These are phyloP conservation scores for Drosophila parabipectinata DNA, from an alignment of 1,140 invertebrate species.

Conservation along the genomic window DNA sequence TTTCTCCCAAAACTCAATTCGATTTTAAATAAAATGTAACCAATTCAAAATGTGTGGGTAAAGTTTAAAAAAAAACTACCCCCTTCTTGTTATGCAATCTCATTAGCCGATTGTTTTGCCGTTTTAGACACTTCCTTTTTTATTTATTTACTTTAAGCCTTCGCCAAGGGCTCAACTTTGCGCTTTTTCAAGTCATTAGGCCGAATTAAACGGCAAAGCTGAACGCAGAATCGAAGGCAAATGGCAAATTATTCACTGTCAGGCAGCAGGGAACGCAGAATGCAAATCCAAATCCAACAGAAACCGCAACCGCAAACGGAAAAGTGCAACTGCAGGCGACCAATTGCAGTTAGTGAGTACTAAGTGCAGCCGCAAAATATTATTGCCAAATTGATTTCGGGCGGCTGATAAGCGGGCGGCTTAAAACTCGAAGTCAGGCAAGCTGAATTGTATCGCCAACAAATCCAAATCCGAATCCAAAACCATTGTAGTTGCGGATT, in stretches of 20 bases:
- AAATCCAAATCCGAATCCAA: constrained; percentile 1
- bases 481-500: constrained; percentile 35
- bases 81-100: constrained; percentile 9
- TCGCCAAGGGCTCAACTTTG: constrained; percentile 63
- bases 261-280: constrained; percentile 38
- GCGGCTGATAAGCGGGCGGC: constrained; percentile 60
- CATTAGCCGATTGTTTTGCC: constrained; percentile 2
- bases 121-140: constrained; percentile 17
- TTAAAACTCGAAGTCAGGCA: constrained; percentile 24
- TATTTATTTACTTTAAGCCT: constrained; percentile 1
- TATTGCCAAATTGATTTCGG: constrained; percentile 76
- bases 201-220: constrained; percentile 53
- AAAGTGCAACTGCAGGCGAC: constrained; percentile 22
- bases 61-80: no score
- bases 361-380: constrained; percentile 55
- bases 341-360: constrained; percentile 51
- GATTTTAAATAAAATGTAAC: neutral
- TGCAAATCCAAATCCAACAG: constrained; percentile 8
- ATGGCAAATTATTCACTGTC: constrained; percentile 81
- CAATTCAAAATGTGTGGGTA: neutral
- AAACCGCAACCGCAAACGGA: constrained; percentile 47
- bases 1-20: neutral
- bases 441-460: constrained; percentile 13
- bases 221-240: constrained; percentile 61
- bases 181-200: constrained; percentile 75